phyloP scores from a whole-genome alignment of 2,888 invertebrate species.

The Watsonalla binaria region DNA sequence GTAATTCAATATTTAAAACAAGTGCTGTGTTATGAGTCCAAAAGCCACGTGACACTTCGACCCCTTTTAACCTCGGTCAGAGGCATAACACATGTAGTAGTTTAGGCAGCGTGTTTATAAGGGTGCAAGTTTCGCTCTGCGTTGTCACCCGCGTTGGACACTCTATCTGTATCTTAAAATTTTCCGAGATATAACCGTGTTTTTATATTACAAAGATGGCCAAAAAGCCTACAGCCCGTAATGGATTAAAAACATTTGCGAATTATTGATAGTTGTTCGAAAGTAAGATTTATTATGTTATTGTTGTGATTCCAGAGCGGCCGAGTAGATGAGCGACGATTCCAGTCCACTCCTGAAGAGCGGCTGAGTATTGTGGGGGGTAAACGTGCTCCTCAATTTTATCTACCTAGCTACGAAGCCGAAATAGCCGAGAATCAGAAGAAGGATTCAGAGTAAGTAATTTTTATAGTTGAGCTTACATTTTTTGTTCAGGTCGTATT shows the following conservation, averaged over 20 bases:
- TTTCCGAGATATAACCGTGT: too few species aligned
- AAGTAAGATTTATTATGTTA: not conserved
- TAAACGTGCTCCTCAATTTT: slow-evolving; percentile 98
- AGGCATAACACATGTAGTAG: slow-evolving; percentile 3
- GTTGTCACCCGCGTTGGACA: too few species aligned
- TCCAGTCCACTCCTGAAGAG: slow-evolving; percentile 95
- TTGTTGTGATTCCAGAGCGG: slow-evolving; percentile 81
- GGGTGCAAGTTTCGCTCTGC: too few species aligned
- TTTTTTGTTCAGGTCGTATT: too few species aligned
- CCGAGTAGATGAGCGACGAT: slow-evolving; percentile 91
- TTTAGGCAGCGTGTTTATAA: not conserved
- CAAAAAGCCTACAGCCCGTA: too few species aligned
- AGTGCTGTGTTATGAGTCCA: not conserved
- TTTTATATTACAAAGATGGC: too few species aligned
- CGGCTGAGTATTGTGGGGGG: slow-evolving; percentile 97
- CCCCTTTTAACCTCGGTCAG: not conserved
- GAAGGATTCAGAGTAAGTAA: slow-evolving; percentile 95
- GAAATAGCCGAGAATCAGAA: slow-evolving; percentile 98
- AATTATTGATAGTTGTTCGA: too few species aligned
- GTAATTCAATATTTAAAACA: not conserved
- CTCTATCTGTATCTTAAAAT: too few species aligned
- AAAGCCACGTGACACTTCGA: not conserved
- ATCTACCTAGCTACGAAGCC: slow-evolving; percentile 95
- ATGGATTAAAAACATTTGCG: too few species aligned
- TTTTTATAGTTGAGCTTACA: not conserved